phyloP scores from a whole-genome alignment of 2,797 vertebrate species.

The Cottoperca gobio region DNA sequence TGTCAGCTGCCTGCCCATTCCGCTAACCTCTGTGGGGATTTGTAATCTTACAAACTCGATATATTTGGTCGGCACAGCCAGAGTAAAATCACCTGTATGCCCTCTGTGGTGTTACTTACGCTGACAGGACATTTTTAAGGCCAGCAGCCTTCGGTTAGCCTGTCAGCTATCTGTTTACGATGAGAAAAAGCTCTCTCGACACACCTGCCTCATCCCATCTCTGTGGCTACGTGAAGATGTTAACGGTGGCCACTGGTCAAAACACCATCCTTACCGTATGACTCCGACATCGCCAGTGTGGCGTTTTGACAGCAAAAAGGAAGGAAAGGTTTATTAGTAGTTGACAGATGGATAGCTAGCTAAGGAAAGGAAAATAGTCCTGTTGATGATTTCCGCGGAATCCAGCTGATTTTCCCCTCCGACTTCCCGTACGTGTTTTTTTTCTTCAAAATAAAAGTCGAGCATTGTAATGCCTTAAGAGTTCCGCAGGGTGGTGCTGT shows the following conservation, averaged over 20 bases:
- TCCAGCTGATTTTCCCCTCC: conserved; percentile 70
- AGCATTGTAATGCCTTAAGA: neutral
- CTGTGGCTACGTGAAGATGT: neutral
- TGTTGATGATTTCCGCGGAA: conserved; percentile 76
- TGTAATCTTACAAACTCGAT: neutral
- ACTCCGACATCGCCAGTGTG: conserved; percentile 85
- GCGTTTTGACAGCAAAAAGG: conserved; percentile 44
- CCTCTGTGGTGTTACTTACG: neutral
- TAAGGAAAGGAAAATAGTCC: conserved; percentile 74
- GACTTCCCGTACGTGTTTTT: conserved; percentile 74
- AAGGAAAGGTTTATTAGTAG: neutral
- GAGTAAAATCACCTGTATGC: neutral
- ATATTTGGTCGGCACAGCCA: neutral
- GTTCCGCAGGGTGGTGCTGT: conserved; percentile 31
- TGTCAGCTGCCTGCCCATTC: conserved; percentile 8
- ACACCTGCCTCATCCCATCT: conserved; percentile 66
- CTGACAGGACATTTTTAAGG: conserved; percentile 51
- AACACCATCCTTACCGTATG: conserved; percentile 82
- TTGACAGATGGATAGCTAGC: conserved; percentile 64
- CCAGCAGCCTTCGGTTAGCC: conserved; percentile 66
- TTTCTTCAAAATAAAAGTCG: conserved; percentile 83
- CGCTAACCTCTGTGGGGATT: neutral
- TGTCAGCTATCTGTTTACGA: conserved; percentile 69
- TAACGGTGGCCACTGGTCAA: neutral
- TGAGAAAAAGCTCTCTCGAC: conserved; percentile 41